Evolutionary conservation across 2,888 invertebrate genomes (phyloP).

Genomic region (Nebria brevicollis): DNA sequence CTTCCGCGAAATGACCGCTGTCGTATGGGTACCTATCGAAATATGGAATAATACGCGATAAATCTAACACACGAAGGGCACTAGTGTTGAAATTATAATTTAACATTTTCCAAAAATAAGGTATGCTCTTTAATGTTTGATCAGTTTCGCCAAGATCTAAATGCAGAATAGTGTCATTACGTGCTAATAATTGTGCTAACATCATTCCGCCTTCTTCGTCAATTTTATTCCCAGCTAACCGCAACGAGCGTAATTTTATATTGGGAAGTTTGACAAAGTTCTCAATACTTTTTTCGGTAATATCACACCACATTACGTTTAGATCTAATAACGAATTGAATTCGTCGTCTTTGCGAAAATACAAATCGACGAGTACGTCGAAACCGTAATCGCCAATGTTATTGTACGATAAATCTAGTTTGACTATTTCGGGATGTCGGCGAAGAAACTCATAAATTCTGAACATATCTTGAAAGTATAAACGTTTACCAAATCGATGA

Average conservation of each 20-base stretch:
- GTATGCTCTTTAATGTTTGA: constrained; percentile 67
- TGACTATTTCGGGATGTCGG: constrained; percentile 63
- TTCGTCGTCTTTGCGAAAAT: constrained; percentile 59
- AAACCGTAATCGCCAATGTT: constrained; percentile 67
- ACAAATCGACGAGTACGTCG: constrained; percentile 61
- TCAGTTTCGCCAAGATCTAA: constrained; percentile 70
- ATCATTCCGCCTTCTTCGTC: constrained; percentile 66
- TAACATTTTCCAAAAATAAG: constrained; percentile 65
- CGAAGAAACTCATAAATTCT: constrained; percentile 65
- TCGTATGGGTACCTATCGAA: constrained; percentile 54
- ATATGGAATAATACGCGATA: constrained; percentile 61
- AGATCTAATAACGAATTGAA: constrained; percentile 65
- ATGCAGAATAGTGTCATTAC: constrained; percentile 63
- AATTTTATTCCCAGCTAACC: constrained; percentile 70
- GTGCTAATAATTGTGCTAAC: constrained; percentile 65
- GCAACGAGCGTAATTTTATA: constrained; percentile 65
- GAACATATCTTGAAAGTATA: constrained; percentile 65
- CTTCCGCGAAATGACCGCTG: constrained; percentile 54
- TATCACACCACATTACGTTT: constrained; percentile 69
- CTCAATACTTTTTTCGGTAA: constrained; percentile 62
- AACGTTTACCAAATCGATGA: constrained; percentile 61
- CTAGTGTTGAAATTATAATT: constrained; percentile 49
- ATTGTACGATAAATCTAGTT: constrained; percentile 69
- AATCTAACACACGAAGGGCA: constrained; percentile 59
- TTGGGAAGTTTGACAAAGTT: constrained; percentile 50